These are phyloP conservation scores for Bucorvus abyssinicus DNA, from an alignment of 2,797 vertebrate species.

Conservation along the genomic window DNA sequence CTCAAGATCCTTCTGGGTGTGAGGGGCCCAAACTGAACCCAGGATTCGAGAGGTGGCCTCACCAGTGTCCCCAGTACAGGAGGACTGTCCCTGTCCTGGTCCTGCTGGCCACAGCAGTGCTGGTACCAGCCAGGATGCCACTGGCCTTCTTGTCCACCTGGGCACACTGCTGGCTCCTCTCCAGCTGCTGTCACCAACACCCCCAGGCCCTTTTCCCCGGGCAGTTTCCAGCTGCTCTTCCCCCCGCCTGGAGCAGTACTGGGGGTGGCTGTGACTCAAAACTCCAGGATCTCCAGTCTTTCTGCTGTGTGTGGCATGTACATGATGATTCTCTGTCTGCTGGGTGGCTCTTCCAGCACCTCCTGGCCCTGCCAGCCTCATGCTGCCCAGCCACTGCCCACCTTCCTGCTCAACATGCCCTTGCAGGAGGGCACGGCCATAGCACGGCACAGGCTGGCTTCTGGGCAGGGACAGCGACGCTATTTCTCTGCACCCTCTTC, in stretches of 20 bases:
- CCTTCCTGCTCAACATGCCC: not conserved
- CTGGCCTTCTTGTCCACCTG: too few relatives aligned
- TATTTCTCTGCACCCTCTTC: not conserved
- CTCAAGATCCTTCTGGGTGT: too few relatives aligned
- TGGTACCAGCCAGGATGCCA: too few relatives aligned
- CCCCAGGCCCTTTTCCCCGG: not conserved
- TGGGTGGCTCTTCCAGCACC: not conserved
- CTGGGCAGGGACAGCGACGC: not conserved
- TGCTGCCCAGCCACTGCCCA: not conserved
- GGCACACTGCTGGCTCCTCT: too few relatives aligned
- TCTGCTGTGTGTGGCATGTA: not conserved
- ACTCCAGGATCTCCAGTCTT: not conserved
- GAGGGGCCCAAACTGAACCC: too few relatives aligned
- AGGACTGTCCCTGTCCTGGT: too few relatives aligned
- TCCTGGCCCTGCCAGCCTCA: not conserved
- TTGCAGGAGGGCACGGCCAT: not conserved
- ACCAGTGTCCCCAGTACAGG: too few relatives aligned
- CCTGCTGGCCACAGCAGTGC: too few relatives aligned
- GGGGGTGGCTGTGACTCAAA: not conserved
- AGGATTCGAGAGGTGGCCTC: too few relatives aligned
- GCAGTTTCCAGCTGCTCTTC: not conserved
- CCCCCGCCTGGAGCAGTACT: not conserved
- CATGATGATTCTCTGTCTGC: not conserved
- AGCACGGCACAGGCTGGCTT: not conserved
- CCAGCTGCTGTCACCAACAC: not conserved